phyloP scores from a whole-genome alignment of 2,888 invertebrate genomes.

The Tenthredo scrophulariae region DNA sequence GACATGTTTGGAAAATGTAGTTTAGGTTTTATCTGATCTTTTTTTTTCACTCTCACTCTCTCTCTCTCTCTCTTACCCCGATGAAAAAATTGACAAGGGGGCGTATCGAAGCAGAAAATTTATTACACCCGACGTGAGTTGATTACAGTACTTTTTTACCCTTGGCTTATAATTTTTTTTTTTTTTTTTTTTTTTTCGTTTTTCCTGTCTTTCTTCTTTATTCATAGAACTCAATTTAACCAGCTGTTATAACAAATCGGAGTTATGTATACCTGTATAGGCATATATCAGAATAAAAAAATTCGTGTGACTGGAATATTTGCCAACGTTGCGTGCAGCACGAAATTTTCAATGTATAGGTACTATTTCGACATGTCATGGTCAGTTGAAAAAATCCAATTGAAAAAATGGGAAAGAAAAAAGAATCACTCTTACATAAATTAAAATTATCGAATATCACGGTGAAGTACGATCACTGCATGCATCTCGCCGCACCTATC shows the following conservation, averaged over 20 bases:
- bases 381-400: not conserved
- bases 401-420: not conserved
- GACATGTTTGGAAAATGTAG: conserved; percentile 2
- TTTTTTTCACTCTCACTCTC: not conserved
- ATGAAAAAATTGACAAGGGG: conserved; percentile 7
- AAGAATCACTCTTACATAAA: not conserved
- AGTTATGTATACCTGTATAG: not conserved
- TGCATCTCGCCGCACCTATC: not conserved
- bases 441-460: not conserved
- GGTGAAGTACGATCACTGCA: not conserved
- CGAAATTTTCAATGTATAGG: not conserved
- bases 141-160: not conserved
- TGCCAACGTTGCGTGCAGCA: not conserved
- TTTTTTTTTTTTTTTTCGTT: not conserved
- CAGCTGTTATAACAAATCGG: conserved; percentile 10
- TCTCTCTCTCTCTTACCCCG: not conserved
- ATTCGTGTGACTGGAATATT: not conserved
- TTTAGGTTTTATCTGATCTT: not conserved
- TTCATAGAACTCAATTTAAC: not conserved
- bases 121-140: conserved; percentile 4
- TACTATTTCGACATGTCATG: not conserved
- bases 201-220: not conserved
- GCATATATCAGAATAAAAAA: not conserved
- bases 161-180: not conserved
- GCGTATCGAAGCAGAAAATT: conserved; percentile 4